Conservation (phyloP, 2,888 invertebrate genomes). For the Chaetogeoica ovagalla region DNA sequence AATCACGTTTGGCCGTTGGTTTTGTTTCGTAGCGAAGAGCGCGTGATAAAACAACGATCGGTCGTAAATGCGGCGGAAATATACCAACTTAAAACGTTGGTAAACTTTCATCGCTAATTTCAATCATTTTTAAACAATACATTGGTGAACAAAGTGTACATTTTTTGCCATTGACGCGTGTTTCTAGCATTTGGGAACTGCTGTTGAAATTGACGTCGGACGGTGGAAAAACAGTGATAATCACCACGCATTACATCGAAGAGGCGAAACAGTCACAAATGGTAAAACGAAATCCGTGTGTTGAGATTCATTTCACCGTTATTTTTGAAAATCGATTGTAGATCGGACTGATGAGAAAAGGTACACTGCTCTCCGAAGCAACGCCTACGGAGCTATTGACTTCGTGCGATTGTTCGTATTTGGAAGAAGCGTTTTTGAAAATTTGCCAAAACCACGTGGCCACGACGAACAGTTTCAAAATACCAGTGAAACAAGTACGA, state of each 20-base stretch:
- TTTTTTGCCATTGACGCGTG: background rate
- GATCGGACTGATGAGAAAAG: conserved; percentile 64
- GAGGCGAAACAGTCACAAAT: conserved; percentile 57
- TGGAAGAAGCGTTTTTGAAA: conserved; percentile 63
- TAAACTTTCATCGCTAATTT: background rate
- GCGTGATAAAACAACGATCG: too few species aligned
- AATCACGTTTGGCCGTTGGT: too few species aligned
- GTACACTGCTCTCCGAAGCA: conserved; percentile 62
- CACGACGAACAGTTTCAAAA: conserved; percentile 40
- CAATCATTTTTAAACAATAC: background rate
- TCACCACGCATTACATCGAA: conserved; percentile 55
- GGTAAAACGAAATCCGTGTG: conserved; percentile 52
- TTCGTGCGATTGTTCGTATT: conserved; percentile 58
- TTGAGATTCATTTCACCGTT: too few species aligned
- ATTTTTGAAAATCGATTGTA: conserved; percentile 55
- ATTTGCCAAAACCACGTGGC: conserved; percentile 59
- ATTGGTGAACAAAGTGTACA: background rate
- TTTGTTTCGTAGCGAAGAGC: too few species aligned
- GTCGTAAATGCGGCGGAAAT: too few species aligned
- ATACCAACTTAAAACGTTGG: too few species aligned
- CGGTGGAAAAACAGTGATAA: conserved; percentile 54
- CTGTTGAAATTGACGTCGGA: conserved; percentile 55
- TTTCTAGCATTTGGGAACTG: conserved; percentile 55
- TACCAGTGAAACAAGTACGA: conserved; percentile 42
- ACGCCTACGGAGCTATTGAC: conserved; percentile 60